A percentile compares a stretch with the other conserved stretches of the same genome.
Conservation (phyloP, 2,797 vertebrate species). For the Pelobates cultripes region DNA sequence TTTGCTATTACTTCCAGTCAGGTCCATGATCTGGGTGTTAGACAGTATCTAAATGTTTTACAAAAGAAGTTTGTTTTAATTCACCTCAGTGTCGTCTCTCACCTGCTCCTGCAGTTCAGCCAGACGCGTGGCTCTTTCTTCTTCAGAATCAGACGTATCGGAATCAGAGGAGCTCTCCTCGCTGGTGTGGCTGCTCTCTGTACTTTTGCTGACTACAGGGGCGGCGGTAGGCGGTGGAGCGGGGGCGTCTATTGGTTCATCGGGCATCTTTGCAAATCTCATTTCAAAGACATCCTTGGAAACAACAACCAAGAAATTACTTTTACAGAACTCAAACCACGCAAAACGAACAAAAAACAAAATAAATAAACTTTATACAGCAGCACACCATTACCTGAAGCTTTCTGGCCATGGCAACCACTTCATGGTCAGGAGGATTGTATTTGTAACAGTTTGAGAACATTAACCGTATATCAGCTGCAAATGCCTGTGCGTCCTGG, state of each 20-base stretch:
- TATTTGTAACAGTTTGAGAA: slow-evolving; percentile 99
- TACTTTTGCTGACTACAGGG: slow-evolving; percentile 73
- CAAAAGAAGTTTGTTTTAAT: background rate
- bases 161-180: slow-evolving; percentile 76
- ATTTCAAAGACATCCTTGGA: slow-evolving; percentile 91
- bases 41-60: background rate
- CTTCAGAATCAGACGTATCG: slow-evolving; percentile 80
- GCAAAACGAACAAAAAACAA: background rate
- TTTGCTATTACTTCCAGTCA: no score
- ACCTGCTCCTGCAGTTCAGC: slow-evolving; percentile 91
- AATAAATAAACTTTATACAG: background rate
- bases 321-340: background rate
- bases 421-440: slow-evolving; percentile 87
- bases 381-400: slow-evolving; percentile 80
- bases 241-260: slow-evolving; percentile 75
- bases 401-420: slow-evolving; percentile 88
- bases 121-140: slow-evolving; percentile 80
- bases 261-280: slow-evolving; percentile 92
- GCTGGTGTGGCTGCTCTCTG: slow-evolving; percentile 77
- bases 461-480: slow-evolving; percentile 91
- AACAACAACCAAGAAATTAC: background rate
- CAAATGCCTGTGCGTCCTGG: slow-evolving; percentile 86
- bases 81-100: slow-evolving; percentile 55
- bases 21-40: no score
- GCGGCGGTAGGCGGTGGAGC: slow-evolving; percentile 68